Base-by-base conservation (phyloP, 2,797 vertebrate species). In the Malurus leucopterus region DNA sequence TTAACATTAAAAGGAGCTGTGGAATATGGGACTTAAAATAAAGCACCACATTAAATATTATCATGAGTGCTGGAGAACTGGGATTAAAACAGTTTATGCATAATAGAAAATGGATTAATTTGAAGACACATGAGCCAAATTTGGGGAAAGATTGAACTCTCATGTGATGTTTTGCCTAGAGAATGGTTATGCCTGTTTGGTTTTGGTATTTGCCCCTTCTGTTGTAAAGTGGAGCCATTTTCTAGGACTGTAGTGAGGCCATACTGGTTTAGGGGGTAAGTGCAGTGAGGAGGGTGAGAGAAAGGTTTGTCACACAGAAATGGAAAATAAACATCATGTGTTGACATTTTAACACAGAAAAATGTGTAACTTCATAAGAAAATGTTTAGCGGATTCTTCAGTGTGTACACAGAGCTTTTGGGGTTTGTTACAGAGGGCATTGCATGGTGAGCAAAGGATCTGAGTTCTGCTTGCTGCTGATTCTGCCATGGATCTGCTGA, bases 11-110 rank as follows among this genome's bases (percentile, higher is more conserved):
- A 88, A 86, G 5, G 3, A 53, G 68, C 51, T 34, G 18, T 82
- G 72, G 47, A 53, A 58, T 85, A 84, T 88, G 59, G 24, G 22
- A 76, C 46, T 44, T 92, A 75, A 34, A 61, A 30, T 50, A 54
- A 3, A 79, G 21, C 67, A 86, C 9, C 14, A 55, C 18, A 58
- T 68, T 55, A 90, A 92, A 93, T 84, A 85, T 71, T 92, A 44
- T 50, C 47, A 78, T 40, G 17, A 68, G 8, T 78, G 46, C 50
- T 78, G 77, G 91, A 89, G 59, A 64, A 91, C 13, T 54, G 58
- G 14, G 54, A 89, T 93, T 95, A 73, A 74, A 95, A 76, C 14
- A 71, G 13, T 82, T 82, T 90, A 79, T 8, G 19, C 5, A 32
- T 57, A 74, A 69, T 43, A 86, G 41, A 88, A 91, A 91, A 89